Percentiles rank a stretch among this genome's conserved stretches.
phyloP scores from a whole-genome alignment of 2,113 vertebrate genomes.

The Ramphastos sulfuratus region DNA sequence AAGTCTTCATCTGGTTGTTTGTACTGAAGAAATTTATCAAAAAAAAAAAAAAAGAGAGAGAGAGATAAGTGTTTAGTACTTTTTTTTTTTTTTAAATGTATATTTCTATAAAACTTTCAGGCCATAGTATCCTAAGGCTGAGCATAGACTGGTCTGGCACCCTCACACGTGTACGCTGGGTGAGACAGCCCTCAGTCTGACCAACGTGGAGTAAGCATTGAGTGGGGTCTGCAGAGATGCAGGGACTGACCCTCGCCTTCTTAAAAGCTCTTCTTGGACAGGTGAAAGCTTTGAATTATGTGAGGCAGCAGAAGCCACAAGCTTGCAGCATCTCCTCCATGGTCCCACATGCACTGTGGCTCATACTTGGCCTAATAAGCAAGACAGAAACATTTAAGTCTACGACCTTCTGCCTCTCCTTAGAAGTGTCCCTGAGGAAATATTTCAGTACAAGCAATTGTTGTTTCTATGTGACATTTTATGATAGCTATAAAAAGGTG shows the following conservation, averaged over 20 bases:
- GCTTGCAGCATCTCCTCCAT: not conserved
- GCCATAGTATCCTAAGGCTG: not conserved
- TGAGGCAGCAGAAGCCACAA: not conserved
- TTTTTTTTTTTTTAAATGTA: too few relatives aligned
- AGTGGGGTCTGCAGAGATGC: not conserved
- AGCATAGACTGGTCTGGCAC: not conserved
- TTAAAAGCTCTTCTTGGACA: not conserved
- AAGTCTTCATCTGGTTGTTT: conserved; percentile 14
- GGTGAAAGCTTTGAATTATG: not conserved
- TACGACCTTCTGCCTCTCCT: not conserved
- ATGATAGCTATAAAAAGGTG: not conserved
- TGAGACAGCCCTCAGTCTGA: not conserved
- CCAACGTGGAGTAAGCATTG: not conserved
- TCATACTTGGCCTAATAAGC: not conserved
- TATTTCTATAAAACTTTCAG: not conserved
- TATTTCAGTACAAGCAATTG: not conserved
- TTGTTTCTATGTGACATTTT: not conserved
- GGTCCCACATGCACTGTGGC: accelerated
- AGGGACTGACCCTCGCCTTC: not conserved
- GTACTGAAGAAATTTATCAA: not conserved
- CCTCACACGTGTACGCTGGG: accelerated
- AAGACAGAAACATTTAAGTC: not conserved
- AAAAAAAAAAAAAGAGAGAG: not conserved
- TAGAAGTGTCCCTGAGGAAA: not conserved
- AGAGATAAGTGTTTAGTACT: not conserved